A percentile compares a stretch with the other conserved stretches of the same genome.
phyloP scores from a whole-genome alignment of 1,140 invertebrate species.

The Brachionus angularis region DNA sequence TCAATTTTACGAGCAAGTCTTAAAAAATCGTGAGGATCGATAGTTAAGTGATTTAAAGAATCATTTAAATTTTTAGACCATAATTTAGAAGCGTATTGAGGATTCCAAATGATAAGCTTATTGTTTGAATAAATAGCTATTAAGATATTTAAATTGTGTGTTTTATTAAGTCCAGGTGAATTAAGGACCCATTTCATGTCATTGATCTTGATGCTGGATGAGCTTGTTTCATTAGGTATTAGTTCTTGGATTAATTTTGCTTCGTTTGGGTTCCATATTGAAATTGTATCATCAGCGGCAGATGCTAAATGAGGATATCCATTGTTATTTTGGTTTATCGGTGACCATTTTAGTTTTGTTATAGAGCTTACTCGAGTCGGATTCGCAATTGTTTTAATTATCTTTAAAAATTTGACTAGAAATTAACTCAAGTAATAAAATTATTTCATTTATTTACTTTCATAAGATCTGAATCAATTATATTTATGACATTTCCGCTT shows the following conservation, averaged over 20 bases:
- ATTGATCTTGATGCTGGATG: not conserved
- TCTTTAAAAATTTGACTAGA: not conserved
- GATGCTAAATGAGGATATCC: conserved; percentile 5
- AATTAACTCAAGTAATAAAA: not conserved
- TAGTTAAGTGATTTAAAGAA: not conserved
- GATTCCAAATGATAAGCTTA: conserved; percentile 34
- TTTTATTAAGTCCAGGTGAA: not conserved
- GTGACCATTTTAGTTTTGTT: conserved; percentile 13
- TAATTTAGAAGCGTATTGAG: not conserved
- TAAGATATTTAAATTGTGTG: conserved; percentile 13
- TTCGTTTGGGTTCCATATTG: conserved; percentile 33
- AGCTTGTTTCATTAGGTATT: not conserved
- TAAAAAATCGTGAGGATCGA: conserved; percentile 37
- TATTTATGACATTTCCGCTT: not conserved
- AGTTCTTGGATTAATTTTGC: conserved; percentile 1
- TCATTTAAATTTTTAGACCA: conserved; percentile 14
- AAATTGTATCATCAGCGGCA: conserved; percentile 5
- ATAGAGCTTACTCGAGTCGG: not conserved
- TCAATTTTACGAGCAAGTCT: conserved; percentile 22
- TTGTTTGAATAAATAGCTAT: conserved; percentile 28
- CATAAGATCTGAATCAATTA: not conserved
- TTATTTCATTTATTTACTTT: not conserved
- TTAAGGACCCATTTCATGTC: conserved; percentile 20
- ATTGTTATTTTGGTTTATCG: not conserved
- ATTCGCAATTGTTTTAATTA: conserved; percentile 8